A percentile compares a stretch with the other conserved stretches of the same genome.
Evolutionary conservation across 23 tunicate genomes (phyloP).

Genomic region (Trididemnum clinides): DNA sequence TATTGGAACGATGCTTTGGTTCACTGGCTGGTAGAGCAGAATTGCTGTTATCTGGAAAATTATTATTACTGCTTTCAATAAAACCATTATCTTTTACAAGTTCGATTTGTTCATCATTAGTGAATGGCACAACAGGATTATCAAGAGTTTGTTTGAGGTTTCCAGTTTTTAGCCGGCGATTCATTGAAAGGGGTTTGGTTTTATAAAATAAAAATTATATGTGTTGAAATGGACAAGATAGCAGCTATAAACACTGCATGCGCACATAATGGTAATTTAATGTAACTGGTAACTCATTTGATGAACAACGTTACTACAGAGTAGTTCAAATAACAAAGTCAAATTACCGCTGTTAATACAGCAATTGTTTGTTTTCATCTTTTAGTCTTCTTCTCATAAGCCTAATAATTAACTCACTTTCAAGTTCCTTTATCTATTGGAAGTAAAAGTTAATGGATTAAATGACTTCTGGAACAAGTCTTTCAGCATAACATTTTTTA

Average conservation of each 20-base stretch:
- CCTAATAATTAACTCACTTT: too few species aligned
- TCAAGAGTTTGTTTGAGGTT: background rate
- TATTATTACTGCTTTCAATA: constrained; percentile 17
- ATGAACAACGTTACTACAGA: background rate
- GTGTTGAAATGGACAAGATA: background rate
- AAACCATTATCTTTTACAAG: constrained; percentile 8
- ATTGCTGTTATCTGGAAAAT: background rate
- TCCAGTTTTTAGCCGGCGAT: background rate
- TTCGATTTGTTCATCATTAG: constrained; percentile 1
- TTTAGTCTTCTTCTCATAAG: too few species aligned
- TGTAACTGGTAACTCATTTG: background rate
- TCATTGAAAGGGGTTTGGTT: background rate
- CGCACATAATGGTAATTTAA: background rate
- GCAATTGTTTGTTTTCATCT: too few species aligned
- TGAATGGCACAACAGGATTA: background rate
- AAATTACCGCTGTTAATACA: background rate
- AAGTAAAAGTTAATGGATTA: too few species aligned
- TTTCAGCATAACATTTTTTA: too few species aligned
- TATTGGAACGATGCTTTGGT: constrained; percentile 25
- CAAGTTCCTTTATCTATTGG: too few species aligned
- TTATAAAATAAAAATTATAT: background rate
- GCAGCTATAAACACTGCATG: constrained; percentile 6
- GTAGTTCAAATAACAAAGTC: too few species aligned
- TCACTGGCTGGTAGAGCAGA: background rate
- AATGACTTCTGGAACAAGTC: too few species aligned